Evolutionary conservation across 2,797 vertebrate genomes (phyloP).

Genomic region (Taenioides sp.): DNA sequence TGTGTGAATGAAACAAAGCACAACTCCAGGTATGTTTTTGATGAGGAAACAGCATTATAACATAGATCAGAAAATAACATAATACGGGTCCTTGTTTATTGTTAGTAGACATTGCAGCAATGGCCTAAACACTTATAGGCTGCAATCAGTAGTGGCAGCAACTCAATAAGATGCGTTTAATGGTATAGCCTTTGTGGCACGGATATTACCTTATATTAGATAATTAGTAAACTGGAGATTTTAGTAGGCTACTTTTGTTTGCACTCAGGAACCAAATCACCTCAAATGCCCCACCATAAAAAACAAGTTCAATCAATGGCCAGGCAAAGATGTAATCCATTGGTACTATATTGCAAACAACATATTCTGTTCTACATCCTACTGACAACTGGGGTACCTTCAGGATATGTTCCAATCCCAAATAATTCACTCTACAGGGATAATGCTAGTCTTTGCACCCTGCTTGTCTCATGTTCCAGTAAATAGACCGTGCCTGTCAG

Average conservation of each 20-base stretch:
- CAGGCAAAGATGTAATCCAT: neutral
- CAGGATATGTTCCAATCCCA: neutral
- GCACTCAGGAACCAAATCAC: neutral
- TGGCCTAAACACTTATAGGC: neutral
- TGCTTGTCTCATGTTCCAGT: neutral
- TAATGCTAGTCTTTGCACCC: neutral
- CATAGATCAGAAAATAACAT: no score
- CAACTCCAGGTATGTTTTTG: no score
- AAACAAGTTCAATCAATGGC: no score
- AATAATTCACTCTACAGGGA: slow-evolving; percentile 5
- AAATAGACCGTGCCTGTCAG: neutral
- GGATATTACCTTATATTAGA: no score
- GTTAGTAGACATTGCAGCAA: neutral
- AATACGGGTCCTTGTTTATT: neutral
- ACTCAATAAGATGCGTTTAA: neutral
- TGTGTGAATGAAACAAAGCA: no score
- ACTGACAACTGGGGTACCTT: neutral
- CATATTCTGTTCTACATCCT: neutral
- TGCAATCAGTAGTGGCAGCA: neutral
- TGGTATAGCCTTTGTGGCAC: no score
- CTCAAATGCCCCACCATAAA: neutral
- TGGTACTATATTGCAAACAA: no score
- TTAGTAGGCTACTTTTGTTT: neutral
- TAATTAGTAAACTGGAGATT: no score
- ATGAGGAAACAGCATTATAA: no score